Conservation (phyloP, 2,888 invertebrate species). For the Blera fallax region DNA sequence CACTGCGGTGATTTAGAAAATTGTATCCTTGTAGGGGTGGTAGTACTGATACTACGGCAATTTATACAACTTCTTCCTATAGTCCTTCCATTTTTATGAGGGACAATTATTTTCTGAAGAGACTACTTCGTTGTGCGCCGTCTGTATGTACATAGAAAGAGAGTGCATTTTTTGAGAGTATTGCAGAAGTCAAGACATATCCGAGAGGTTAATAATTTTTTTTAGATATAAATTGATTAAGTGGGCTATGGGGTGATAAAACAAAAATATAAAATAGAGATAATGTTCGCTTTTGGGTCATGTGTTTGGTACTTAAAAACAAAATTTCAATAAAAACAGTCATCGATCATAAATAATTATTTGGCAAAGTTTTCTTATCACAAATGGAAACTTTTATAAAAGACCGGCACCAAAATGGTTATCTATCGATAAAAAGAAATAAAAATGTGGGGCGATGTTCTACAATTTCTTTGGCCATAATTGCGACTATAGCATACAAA, state of each 20-base stretch:
- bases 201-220: neutral
- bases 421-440: neutral
- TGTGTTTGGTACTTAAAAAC: neutral
- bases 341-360: neutral
- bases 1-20: constrained; percentile 37
- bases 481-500: too few relatives aligned
- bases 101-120: constrained; percentile 6
- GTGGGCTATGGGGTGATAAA: neutral
- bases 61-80: neutral
- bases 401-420: neutral
- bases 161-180: neutral
- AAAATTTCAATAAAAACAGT: neutral
- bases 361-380: neutral
- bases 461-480: too few relatives aligned
- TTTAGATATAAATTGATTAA: neutral
- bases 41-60: neutral
- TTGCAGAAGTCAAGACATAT: neutral
- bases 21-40: neutral
- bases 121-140: neutral
- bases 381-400: neutral
- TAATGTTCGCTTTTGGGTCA: neutral
- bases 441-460: too few relatives aligned
- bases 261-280: neutral
- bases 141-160: neutral
- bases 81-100: constrained; percentile 5